A percentile compares a stretch with the other conserved stretches of the same genome.
Conservation (phyloP, 2,113 vertebrate genomes). For the Gymnogyps californianus region DNA sequence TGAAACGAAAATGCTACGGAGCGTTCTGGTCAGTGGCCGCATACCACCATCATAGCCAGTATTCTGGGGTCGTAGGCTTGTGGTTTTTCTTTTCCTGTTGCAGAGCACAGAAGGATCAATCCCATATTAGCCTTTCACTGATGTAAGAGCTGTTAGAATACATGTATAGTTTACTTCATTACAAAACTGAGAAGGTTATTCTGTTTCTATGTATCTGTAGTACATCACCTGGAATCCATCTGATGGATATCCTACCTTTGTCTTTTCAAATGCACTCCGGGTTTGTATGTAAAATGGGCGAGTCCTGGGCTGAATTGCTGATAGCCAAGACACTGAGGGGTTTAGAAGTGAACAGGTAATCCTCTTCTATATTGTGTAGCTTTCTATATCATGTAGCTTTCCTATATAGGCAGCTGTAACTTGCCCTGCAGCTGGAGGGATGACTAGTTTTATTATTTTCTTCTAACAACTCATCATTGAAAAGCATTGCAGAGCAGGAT, state of each 20-base stretch:
- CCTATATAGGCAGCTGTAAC: background rate
- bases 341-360: background rate
- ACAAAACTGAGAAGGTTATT: background rate
- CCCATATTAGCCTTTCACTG: background rate
- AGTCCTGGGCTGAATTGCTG: background rate
- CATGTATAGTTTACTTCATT: background rate
- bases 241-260: background rate
- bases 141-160: background rate
- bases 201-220: rapidly evolving
- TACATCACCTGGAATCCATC: background rate
- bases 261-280: background rate
- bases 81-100: background rate
- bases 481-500: background rate
- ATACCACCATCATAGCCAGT: rapidly evolving
- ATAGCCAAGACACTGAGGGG: background rate
- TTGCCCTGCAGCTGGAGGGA: background rate
- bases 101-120: background rate
- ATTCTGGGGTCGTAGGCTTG: background rate
- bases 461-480: too few relatives aligned
- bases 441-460: background rate
- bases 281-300: background rate
- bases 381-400: background rate
- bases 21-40: background rate
- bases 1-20: rapidly evolving
- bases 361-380: background rate